These are phyloP conservation scores for Siniperca obscura DNA, from an alignment of 2,797 vertebrate genomes.

Conservation along the genomic window DNA sequence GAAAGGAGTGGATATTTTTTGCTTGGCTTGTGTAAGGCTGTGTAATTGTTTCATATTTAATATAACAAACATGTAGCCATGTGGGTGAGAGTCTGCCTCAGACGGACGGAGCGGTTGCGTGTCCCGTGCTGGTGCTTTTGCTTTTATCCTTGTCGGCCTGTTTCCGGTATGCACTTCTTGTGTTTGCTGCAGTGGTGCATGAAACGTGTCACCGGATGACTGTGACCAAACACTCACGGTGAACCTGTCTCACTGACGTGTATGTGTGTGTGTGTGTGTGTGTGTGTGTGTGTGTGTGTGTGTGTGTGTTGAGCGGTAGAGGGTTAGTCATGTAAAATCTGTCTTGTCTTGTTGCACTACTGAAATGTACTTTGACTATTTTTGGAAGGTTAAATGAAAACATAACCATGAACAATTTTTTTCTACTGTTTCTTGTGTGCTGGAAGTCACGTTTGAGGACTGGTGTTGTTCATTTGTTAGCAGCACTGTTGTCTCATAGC, in stretches of 20 bases:
- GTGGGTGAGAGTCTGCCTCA: slow-evolving; percentile 61
- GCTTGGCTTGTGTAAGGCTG: slow-evolving; percentile 49
- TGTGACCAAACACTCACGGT: slow-evolving; percentile 63
- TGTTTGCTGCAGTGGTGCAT: slow-evolving; percentile 83
- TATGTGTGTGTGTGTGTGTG: slow-evolving; percentile 26
- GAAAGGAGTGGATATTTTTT: background rate
- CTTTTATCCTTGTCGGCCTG: slow-evolving; percentile 69
- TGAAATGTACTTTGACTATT: slow-evolving; percentile 47
- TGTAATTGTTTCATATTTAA: slow-evolving; percentile 84
- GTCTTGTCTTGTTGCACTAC: slow-evolving; percentile 42
- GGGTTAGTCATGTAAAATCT: slow-evolving; percentile 46
- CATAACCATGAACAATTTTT: background rate
- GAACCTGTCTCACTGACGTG: slow-evolving; percentile 53
- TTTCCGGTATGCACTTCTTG: slow-evolving; percentile 82
- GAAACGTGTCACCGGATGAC: slow-evolving; percentile 72
- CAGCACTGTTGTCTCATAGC: background rate
- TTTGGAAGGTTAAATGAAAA: slow-evolving; percentile 42
- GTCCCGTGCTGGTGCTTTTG: slow-evolving; percentile 54
- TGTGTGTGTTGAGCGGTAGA: background rate
- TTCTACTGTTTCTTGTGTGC: slow-evolving; percentile 16
- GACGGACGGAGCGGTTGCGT: slow-evolving; percentile 60
- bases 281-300: slow-evolving; percentile 10
- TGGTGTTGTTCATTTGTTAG: slow-evolving; percentile 7
- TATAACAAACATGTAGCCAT: slow-evolving; percentile 70
- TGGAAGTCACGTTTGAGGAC: background rate